Conservation (phyloP, 2,888 invertebrate species). For the Drosophila atroscutellata region DNA sequence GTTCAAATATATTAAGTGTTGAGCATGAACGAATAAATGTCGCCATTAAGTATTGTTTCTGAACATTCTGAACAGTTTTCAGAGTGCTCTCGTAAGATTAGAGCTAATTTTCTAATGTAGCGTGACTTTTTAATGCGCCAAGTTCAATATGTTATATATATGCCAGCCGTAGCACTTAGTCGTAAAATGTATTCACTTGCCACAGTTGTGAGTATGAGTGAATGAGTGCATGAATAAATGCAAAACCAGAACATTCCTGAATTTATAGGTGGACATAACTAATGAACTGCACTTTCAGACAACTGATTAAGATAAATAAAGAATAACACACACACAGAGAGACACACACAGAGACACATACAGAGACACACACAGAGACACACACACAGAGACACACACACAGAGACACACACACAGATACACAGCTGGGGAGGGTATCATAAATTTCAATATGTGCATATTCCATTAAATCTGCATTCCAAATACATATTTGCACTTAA, state of each 20-base stretch:
- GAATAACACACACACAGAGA: background rate
- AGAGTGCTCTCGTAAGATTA: too few species aligned
- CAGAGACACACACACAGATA: background rate
- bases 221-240: conserved; percentile 12
- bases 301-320: conserved; percentile 46
- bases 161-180: background rate
- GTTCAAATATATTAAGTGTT: background rate
- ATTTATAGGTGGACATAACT: conserved; percentile 14
- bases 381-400: background rate
- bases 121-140: background rate
- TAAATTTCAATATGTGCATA: conserved; percentile 62
- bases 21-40: background rate
- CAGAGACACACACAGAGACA: background rate
- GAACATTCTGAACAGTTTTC: background rate
- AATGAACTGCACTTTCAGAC: conserved; percentile 52
- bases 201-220: conserved; percentile 6
- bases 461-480: conserved; percentile 65
- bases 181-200: background rate
- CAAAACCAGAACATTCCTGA: conserved; percentile 32
- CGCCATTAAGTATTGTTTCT: background rate
- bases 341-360: background rate
- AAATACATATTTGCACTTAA: conserved; percentile 57
- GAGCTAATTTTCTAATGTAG: background rate
- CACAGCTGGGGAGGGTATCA: conserved; percentile 36
- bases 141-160: background rate